Base-by-base conservation (phyloP, 2,113 vertebrate genomes). In the Zeus faber region DNA sequence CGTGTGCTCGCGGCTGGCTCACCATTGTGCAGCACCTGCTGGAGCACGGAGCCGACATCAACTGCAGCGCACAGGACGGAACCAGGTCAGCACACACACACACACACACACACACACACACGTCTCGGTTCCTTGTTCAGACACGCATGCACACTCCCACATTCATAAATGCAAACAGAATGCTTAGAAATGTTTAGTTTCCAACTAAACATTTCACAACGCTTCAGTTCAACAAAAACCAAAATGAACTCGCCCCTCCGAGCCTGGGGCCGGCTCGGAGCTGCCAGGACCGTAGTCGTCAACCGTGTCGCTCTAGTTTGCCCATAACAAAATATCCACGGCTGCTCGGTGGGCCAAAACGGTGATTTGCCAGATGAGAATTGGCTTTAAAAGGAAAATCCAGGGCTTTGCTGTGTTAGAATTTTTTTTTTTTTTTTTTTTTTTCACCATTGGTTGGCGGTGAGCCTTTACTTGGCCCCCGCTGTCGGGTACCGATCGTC, bases 21-120 rank as follows among this genome's bases (percentile, higher is more conserved):
- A 91, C 84, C 87, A 98, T 98, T 6, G 95, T 94, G 44, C 88
- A 93, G 27, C 94, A 96, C 74, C 94, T 98, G 75, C 89, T 98
- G 1, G 93, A 96, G 72, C 93, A 97, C 3, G 95, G 95, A 2
- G 95, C 95, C 0, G 95, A 98, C 48, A 95, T 97, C 48, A 98
- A 98, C 89, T 98, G 95, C 88, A 97, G 95, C 0, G 95, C 95
- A 0, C 95, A 97, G 85, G 95, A 98, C 51, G 95, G 95, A 74
- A 98, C 95, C 79, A 95, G 95, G 95, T 96, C 35, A 57, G 54
- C 40, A 18, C 25, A 43, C 13, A 2, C 18, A 8, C 35, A 26
- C 35, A 31, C 25, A 13, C 51, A 18, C 16, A n/a, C 5, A n/a
- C 13, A 33, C 33, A 25, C 52, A 25, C 23, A 39, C 18, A 47